phyloP scores from a whole-genome alignment of 2,888 invertebrate genomes.

The Folsomia manolachei region DNA sequence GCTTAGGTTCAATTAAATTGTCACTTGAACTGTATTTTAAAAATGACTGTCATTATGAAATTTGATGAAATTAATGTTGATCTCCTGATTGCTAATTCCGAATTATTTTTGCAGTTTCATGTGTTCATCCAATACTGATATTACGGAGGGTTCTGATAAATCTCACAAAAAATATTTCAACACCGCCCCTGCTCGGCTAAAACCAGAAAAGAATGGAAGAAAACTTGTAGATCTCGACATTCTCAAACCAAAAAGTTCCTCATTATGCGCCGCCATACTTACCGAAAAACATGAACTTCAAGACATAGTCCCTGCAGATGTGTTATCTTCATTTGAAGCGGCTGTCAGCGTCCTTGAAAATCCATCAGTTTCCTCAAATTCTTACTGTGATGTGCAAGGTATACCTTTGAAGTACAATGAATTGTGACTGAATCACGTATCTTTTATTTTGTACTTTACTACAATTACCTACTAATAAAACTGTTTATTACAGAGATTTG shows the following conservation, averaged over 20 bases:
- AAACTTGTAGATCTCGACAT: slow-evolving; percentile 31
- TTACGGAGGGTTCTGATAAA: slow-evolving; percentile 40
- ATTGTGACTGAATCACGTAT: neutral
- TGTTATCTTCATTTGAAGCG: slow-evolving; percentile 46
- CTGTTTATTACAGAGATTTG: neutral
- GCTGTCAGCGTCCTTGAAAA: slow-evolving; percentile 41
- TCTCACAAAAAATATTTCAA: slow-evolving; percentile 50
- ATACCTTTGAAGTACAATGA: neutral
- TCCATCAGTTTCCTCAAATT: neutral
- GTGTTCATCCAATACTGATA: slow-evolving; percentile 46
- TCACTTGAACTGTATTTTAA: no score
- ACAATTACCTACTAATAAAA: no score
- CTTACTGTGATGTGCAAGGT: neutral
- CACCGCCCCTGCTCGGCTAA: slow-evolving; percentile 49
- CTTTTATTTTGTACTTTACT: no score
- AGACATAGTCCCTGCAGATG: slow-evolving; percentile 46
- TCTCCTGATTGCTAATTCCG: no score
- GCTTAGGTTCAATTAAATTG: no score
- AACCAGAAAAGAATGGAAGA: slow-evolving; percentile 43
- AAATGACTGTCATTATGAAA: no score
- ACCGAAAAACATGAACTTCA: slow-evolving; percentile 22
- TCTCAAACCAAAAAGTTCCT: slow-evolving; percentile 47
- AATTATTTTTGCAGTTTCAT: no score
- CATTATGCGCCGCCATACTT: slow-evolving; percentile 47
- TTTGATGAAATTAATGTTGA: no score